A percentile compares a stretch with the other conserved stretches of the same genome.
Evolutionary conservation across 2,888 invertebrate genomes (phyloP).

Genomic region (Ormia ochracea): DNA sequence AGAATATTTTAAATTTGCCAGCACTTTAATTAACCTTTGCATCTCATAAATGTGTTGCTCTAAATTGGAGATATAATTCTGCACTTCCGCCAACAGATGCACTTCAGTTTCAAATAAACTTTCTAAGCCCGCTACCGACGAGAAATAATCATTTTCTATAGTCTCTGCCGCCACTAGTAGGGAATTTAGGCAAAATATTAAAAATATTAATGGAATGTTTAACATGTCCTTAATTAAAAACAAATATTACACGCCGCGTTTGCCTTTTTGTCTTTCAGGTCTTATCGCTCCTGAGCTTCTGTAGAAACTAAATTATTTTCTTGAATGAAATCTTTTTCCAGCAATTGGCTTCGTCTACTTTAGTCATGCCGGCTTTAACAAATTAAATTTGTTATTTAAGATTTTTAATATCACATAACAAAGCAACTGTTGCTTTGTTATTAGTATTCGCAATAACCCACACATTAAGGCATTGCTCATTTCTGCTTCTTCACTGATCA

Average conservation of each 20-base stretch:
- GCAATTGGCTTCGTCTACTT: constrained; percentile 22
- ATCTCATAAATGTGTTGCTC: constrained; percentile 68
- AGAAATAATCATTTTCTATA: constrained; percentile 68
- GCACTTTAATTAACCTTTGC: constrained; percentile 64
- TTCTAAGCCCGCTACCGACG: constrained; percentile 71
- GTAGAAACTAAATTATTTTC: constrained; percentile 37
- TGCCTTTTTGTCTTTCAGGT: background rate
- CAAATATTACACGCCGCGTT: background rate
- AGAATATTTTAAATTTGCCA: too few relatives aligned
- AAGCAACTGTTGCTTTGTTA: background rate
- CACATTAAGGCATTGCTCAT: constrained; percentile 11
- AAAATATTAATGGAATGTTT: background rate
- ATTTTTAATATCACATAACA: constrained; percentile 6
- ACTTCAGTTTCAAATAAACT: constrained; percentile 70
- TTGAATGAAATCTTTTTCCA: constrained; percentile 12
- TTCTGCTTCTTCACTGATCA: background rate
- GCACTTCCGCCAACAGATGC: constrained; percentile 68
- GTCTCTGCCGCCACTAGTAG: background rate
- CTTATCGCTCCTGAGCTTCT: constrained; percentile 36
- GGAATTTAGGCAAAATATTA: background rate
- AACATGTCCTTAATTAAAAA: constrained; percentile 32
- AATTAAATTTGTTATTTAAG: constrained; percentile 23
- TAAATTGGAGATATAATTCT: constrained; percentile 70
- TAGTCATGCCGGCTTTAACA: constrained; percentile 28
- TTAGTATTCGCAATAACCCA: constrained; percentile 12